Percentiles rank a stretch among this genome's conserved stretches.
Conservation (phyloP, 2,888 invertebrate species). For the Mesorhabditis belari region DNA sequence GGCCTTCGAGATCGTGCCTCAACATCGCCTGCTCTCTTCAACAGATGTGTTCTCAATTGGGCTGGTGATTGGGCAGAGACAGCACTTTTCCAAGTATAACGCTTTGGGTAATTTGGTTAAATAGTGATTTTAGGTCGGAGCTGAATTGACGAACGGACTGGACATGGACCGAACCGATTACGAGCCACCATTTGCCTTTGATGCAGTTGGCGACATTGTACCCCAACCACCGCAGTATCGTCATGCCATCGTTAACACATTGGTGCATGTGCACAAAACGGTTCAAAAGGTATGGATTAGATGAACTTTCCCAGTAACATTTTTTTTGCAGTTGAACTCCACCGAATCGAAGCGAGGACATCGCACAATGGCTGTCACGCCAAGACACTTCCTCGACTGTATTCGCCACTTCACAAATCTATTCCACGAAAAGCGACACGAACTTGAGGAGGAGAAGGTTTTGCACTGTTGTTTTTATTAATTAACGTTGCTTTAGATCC, state of each 20-base stretch:
- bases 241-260: slow-evolving; percentile 88
- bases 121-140: slow-evolving; percentile 63
- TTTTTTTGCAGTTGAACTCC: background rate
- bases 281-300: slow-evolving; percentile 82
- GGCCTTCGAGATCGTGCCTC: slow-evolving; percentile 96
- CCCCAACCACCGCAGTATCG: slow-evolving; percentile 42
- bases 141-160: slow-evolving; percentile 88
- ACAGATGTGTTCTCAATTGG: slow-evolving; percentile 97
- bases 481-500: slow-evolving; percentile 59
- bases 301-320: slow-evolving; percentile 64
- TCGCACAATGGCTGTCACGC: slow-evolving; percentile 93
- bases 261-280: slow-evolving; percentile 95
- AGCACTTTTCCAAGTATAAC: slow-evolving; percentile 58
- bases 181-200: slow-evolving; percentile 81
- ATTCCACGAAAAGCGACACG: slow-evolving; percentile 89
- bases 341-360: slow-evolving; percentile 66
- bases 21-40: slow-evolving; percentile 96
- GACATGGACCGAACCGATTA: slow-evolving; percentile 83
- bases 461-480: background rate
- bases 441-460: slow-evolving; percentile 89
- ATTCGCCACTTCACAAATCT: slow-evolving; percentile 89
- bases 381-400: slow-evolving; percentile 94
- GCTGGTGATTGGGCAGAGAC: slow-evolving; percentile 99
- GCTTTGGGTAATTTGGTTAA: background rate
- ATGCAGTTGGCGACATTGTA: slow-evolving; percentile 67